These are phyloP conservation scores for Pseudomyrmex pallidus DNA, from an alignment of 1,140 invertebrate genomes.

Conservation along the genomic window DNA sequence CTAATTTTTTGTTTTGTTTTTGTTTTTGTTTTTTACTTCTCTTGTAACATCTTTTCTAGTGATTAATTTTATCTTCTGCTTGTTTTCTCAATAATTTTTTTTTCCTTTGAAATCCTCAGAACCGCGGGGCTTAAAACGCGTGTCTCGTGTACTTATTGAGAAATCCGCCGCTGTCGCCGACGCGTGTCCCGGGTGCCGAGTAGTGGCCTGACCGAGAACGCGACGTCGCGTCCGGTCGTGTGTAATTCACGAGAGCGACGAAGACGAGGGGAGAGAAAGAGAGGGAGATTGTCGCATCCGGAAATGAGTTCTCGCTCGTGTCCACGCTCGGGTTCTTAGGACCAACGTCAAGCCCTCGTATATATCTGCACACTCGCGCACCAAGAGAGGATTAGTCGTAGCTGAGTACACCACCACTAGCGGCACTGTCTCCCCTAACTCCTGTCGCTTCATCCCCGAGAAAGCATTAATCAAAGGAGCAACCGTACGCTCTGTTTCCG, in stretches of 20 bases:
- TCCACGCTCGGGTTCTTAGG: constrained; percentile 75
- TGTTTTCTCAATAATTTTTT: neutral
- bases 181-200: constrained; percentile 30
- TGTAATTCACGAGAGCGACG: constrained; percentile 66
- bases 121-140: neutral
- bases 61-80: neutral
- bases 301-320: constrained; percentile 81
- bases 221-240: constrained; percentile 55
- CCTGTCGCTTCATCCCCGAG: constrained; percentile 64
- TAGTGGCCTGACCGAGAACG: constrained; percentile 14
- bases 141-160: constrained; percentile 12
- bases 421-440: constrained; percentile 12
- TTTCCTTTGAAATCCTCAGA: neutral
- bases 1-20: neutral
- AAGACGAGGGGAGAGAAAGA: constrained; percentile 40
- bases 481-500: constrained; percentile 76
- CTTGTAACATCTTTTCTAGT: neutral
- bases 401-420: constrained; percentile 49
- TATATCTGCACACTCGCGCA: constrained; percentile 46
- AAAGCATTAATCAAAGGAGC: constrained; percentile 81
- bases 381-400: constrained; percentile 72
- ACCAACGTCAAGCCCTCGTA: constrained; percentile 63
- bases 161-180: constrained; percentile 13
- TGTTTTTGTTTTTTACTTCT: neutral
- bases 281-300: constrained; percentile 64